Percentiles rank a stretch among this genome's conserved stretches.
Conservation (phyloP, 2,797 vertebrate species). For the Sebastes vulpes region DNA sequence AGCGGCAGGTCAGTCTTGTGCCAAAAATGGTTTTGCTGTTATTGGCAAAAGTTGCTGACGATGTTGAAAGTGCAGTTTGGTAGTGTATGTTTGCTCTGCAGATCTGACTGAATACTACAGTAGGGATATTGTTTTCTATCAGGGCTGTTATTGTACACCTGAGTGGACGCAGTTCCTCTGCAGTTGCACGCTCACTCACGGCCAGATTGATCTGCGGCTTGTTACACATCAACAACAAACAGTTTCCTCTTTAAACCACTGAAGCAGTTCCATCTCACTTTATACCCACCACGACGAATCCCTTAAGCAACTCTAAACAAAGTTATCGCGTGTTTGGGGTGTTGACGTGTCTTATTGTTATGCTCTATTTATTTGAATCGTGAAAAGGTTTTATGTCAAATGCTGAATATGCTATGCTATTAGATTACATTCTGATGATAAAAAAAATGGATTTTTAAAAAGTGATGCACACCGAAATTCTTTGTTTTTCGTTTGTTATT, state of each 20-base stretch:
- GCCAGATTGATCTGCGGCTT: slow-evolving; percentile 33
- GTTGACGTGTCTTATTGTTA: slow-evolving; percentile 67
- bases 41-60: slow-evolving; percentile 50
- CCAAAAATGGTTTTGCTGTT: slow-evolving; percentile 58
- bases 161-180: slow-evolving; percentile 19
- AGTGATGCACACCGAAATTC: slow-evolving; percentile 59
- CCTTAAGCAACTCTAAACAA: slow-evolving; percentile 43
- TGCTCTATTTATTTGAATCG: slow-evolving; percentile 77
- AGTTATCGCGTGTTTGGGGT: slow-evolving; percentile 38
- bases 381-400: slow-evolving; percentile 52
- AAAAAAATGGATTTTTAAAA: slow-evolving; percentile 49
- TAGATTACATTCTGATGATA: slow-evolving; percentile 44
- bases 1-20: slow-evolving; percentile 56
- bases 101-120: slow-evolving; percentile 14
- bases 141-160: slow-evolving; percentile 6
- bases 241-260: slow-evolving; percentile 18
- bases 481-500: slow-evolving; percentile 52
- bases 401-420: slow-evolving; percentile 70
- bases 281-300: slow-evolving; percentile 7
- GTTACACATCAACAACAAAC: slow-evolving; percentile 11
- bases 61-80: slow-evolving; percentile 6
- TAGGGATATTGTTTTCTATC: slow-evolving; percentile 25
- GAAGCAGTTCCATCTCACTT: slow-evolving; percentile 13
- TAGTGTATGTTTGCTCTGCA: slow-evolving; percentile 20
- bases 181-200: not conserved